Base-by-base conservation (phyloP, 2,113 vertebrate species). In the Otus sunia region DNA sequence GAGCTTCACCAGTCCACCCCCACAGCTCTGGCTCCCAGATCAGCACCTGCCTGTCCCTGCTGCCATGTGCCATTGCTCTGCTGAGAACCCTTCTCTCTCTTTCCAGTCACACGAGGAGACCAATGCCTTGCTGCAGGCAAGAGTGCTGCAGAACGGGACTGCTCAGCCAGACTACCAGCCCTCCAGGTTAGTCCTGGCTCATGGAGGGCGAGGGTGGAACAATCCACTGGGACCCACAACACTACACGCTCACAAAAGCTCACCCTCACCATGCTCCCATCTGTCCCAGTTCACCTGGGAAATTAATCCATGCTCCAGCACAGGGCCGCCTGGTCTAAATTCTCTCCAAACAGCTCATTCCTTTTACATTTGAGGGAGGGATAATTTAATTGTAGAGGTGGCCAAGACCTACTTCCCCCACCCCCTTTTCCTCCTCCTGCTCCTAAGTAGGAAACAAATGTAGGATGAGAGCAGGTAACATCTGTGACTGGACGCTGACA, bases 101-200 rank as follows among this genome's bases (percentile, higher is more conserved):
- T 98, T 97, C 52, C 72, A 97, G 91, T 93, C 96, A 37, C 97
- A 96, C 0, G 96, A 98, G 88, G 98, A 98, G 72, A 96, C 98
- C 84, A 98, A 96, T 3, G 96, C 97, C 17, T 96, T 99, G 93
- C 97, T 99, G 77, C 98, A 98, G 55, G 98, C 98, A 8, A 96
- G 94, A 6, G 49, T 94, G 39, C 85, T 98, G 64, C 97, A 98
- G 80, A 98, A 98, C 15, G 98, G 98, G 78, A 98, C 95, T 43
- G 73, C 96, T 30, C 97, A 97, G 34, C 94, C 97, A 59, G 98
- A 98, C 87, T 98, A 95, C 69, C 98, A 98, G 92, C 80, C 97
- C 53, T 94, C 96, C 83, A 98, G 98, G 99, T 99, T 97, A 96
- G 97, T 74, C 23, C 36, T 43, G 53, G 49, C 13, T 5, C 47